Base-by-base conservation (phyloP, 2,797 vertebrate genomes). In the Catamblyrhynchus diadema region DNA sequence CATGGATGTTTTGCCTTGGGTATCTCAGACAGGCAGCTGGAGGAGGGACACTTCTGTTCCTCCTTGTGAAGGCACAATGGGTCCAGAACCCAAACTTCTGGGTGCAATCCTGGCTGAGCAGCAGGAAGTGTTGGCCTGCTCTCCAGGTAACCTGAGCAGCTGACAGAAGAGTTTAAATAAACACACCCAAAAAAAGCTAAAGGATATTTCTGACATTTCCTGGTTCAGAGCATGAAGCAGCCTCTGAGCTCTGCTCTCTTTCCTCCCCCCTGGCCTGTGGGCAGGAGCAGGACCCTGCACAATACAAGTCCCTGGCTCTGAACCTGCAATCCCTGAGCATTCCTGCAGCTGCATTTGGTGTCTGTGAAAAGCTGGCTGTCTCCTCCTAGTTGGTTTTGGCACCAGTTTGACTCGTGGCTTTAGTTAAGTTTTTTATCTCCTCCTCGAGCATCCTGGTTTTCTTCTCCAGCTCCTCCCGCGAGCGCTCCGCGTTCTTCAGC, bases 381-480 rank as follows among this genome's bases (percentile, higher is more conserved):
- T 77, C 35, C 71, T 62, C 14, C 71, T 95, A 91, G 54, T 96
- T 92, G 70, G 10, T 48, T 90, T 97, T 81, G 1, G 44, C 64
- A 64, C 60, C 91, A 10, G 78, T 61, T 59, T 95, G 86, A 60
- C 94, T 92, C 8, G 5, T 91, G 4, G 96, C 78, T 82, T 92
- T 95, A 28, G 95, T 74, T 64, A 98, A 98, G 37, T 94, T 94
- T 72, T 98, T 98, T 94, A 99, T 97, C 94, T 99, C 97, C 90
- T 96, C 97, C 93, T 99, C 98, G n/a, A 99, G 98, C 86, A 95
- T 95, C 54, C 97, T 94, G 82, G 98, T 99, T 69, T 98, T 98
- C 96, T 28, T 98, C 96, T 98, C 98, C 51, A 98, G 96, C 44
- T 99, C 98, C 5, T 98, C 98, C 59, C 96, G 94, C 60, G 95